A percentile compares a stretch with the other conserved stretches of the same genome.
These are phyloP conservation scores for Cydia amplana DNA, from an alignment of 1,140 invertebrate genomes.

Conservation along the genomic window DNA sequence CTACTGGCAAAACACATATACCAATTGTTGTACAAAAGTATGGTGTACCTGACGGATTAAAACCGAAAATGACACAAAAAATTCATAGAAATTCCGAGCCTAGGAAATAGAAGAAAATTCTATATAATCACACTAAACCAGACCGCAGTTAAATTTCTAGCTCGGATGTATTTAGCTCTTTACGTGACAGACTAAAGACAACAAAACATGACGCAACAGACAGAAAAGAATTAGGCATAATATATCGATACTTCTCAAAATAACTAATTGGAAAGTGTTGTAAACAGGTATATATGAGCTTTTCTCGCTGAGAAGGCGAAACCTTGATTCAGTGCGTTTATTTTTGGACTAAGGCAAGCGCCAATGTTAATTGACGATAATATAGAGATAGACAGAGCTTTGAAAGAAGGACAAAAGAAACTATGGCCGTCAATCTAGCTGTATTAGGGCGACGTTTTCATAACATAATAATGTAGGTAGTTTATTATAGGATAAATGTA, in stretches of 20 bases:
- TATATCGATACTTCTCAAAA: not conserved
- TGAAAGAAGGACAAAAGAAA: not conserved
- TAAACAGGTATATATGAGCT: conserved; percentile 17
- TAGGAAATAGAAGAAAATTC: too few relatives aligned
- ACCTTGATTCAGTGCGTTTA: conserved; percentile 30
- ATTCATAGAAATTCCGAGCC: too few relatives aligned
- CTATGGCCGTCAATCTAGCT: not conserved
- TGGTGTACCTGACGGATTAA: too few relatives aligned
- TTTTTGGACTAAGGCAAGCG: not conserved
- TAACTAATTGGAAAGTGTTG: conserved; percentile 10
- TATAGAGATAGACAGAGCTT: not conserved
- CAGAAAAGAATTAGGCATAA: not conserved
- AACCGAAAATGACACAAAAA: too few relatives aligned
- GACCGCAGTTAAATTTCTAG: too few relatives aligned
- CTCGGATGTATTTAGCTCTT: too few relatives aligned
- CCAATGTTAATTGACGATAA: conserved; percentile 2
- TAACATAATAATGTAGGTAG: too few relatives aligned
- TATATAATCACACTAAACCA: too few relatives aligned
- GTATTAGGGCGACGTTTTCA: not conserved
- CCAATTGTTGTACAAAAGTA: too few relatives aligned
- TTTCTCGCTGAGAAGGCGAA: conserved; percentile 2
- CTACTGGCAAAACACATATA: too few relatives aligned
- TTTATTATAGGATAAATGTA: too few relatives aligned
- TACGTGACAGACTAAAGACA: not conserved
- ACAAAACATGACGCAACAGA: not conserved